Conservation (phyloP, 2,113 vertebrate species). For the Fulmarus glacialis region DNA sequence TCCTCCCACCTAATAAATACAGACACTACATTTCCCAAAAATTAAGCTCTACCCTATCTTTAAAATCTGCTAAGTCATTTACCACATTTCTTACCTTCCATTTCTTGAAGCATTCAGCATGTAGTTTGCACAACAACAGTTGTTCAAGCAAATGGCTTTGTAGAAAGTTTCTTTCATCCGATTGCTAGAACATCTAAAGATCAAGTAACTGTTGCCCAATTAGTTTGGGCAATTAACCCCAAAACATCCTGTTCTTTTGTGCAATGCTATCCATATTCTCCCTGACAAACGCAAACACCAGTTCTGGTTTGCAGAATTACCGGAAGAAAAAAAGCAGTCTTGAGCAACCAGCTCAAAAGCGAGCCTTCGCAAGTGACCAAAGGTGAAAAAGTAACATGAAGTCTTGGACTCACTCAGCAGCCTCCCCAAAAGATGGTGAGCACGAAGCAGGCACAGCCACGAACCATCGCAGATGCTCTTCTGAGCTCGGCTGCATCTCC, state of each 20-base stretch:
- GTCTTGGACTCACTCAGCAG: neutral
- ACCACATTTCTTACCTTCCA: neutral
- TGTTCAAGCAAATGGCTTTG: neutral
- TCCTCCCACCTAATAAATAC: neutral
- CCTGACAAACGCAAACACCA: neutral
- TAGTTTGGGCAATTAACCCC: neutral
- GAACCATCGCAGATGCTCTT: fast-evolving
- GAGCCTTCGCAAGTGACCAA: neutral
- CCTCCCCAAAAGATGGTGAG: neutral
- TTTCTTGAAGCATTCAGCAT: neutral
- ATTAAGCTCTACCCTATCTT: neutral
- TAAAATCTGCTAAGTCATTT: neutral
- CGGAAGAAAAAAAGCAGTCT: neutral
- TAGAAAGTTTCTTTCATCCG: neutral
- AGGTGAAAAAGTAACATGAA: neutral
- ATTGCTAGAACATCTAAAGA: neutral
- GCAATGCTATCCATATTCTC: neutral
- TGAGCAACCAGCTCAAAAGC: neutral
- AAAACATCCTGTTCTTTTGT: neutral
- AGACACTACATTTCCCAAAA: neutral
- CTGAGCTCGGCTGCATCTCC: neutral
- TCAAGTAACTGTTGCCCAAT: neutral
- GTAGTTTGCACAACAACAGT: neutral
- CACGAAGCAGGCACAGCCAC: neutral
- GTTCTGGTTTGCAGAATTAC: neutral